Base-by-base conservation (phyloP, 2,113 vertebrate species). In the Nesogale talazaci region DNA sequence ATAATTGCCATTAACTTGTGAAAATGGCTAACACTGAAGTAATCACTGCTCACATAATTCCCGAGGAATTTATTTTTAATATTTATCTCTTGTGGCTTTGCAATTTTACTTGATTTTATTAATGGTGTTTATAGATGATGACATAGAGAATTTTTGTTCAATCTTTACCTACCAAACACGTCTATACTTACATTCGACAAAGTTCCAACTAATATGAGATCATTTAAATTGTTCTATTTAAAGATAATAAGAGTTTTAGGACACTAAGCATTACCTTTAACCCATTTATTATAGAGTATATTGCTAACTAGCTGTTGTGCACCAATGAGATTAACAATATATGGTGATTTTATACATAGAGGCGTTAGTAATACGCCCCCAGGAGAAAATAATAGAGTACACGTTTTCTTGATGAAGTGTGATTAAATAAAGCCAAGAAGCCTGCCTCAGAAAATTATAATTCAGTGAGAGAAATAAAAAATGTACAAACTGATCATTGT, bases 401-500 rank as follows among this genome's bases (percentile, higher is more conserved):
- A 95, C 93, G 93, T 34, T 89, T 97, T 87, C 52, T 95, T 79
- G 88, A 90, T 97, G 91, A 97, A 96, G 84, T 94, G 19, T 92
- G 38, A 82, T 92, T 96, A 94, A 95, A 95, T 95, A 93, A 94
- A 96, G 86, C 2, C n/a, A 90, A 27, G 2, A 92, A 76, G 31
- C 93, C 61, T 57, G 69, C 17, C 81, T 94, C 36, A 91, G 86
- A 92, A 95, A 91, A 94, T 91, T 94, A 69, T 83, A 77, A 90
- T 93, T 91, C 57, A 76, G 6, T 86, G 72, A 57, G 79, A 56
- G 31, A 76, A 36, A 74, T 92, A 6, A 93, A 87, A 94, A 95
- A n/a, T 52, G 9, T 52, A 38, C 22, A 93, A 86, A 94, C 96
- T 65, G 29, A 59, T 88, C 78, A 90, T 6, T 20, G 81, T 56